A percentile compares a stretch with the other conserved stretches of the same genome.
Evolutionary conservation across 2,888 invertebrate genomes (phyloP).

Genomic region (Drosophila helvetica): DNA sequence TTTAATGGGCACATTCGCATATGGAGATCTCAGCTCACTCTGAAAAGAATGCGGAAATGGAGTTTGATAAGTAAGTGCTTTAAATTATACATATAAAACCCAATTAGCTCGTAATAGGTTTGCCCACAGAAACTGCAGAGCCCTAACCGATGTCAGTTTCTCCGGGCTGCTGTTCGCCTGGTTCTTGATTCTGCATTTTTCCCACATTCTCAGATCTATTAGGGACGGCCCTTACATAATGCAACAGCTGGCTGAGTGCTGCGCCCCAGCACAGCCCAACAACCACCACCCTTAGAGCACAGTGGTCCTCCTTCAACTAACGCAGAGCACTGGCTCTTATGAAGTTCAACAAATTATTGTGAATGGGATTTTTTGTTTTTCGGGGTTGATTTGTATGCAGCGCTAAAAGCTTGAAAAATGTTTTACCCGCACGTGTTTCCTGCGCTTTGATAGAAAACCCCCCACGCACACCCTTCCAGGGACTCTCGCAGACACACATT

Average conservation of each 20-base stretch:
- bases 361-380: slow-evolving; percentile 57
- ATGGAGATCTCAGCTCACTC: slow-evolving; percentile 26
- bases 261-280: background rate
- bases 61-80: slow-evolving; percentile 45
- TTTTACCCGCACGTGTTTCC: slow-evolving; percentile 79
- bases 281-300: slow-evolving; percentile 5
- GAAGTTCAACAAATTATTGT: slow-evolving; percentile 78
- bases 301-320: slow-evolving; percentile 9
- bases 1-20: slow-evolving; percentile 42
- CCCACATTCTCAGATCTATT: slow-evolving; percentile 35
- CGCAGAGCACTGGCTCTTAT: slow-evolving; percentile 50
- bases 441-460: slow-evolving; percentile 71
- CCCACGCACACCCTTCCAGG: slow-evolving; percentile 35
- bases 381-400: slow-evolving; percentile 79
- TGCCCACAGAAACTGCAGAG: slow-evolving; percentile 1
- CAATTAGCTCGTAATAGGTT: slow-evolving; percentile 24
- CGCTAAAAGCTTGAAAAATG: slow-evolving; percentile 79
- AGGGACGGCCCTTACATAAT: slow-evolving; percentile 50
- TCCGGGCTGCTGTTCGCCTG: slow-evolving; percentile 28
- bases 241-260: slow-evolving; percentile 69
- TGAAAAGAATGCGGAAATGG: slow-evolving; percentile 29
- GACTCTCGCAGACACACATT: slow-evolving; percentile 34
- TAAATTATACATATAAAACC: slow-evolving; percentile 32
- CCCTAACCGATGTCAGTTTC: background rate
- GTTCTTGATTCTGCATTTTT: slow-evolving; percentile 31